Evolutionary conservation across 2,888 invertebrate genomes (phyloP).

Genomic region (Meta bourneti): DNA sequence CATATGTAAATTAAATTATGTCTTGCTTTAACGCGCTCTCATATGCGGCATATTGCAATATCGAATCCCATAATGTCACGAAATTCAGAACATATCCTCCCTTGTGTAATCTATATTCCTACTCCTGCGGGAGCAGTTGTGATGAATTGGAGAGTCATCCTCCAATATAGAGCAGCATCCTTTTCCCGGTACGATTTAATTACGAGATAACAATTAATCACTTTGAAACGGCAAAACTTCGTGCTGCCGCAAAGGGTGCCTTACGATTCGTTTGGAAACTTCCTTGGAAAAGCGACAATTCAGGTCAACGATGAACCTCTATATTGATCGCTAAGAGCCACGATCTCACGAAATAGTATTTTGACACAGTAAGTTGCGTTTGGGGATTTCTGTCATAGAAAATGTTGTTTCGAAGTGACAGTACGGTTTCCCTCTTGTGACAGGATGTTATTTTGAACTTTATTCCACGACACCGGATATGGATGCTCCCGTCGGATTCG

Average conservation of each 20-base stretch:
- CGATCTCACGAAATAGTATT: slow-evolving; percentile 23
- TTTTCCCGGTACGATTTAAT: slow-evolving; percentile 14
- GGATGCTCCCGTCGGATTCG: no score
- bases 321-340: slow-evolving; percentile 28
- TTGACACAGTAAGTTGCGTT: slow-evolving; percentile 33
- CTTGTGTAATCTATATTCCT: not conserved
- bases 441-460: slow-evolving; percentile 15
- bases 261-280: not conserved
- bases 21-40: not conserved
- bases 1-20: not conserved
- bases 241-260: not conserved
- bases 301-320: slow-evolving; percentile 12
- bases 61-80: not conserved
- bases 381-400: slow-evolving; percentile 39
- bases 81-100: not conserved
- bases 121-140: not conserved
- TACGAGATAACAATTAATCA: slow-evolving; percentile 43
- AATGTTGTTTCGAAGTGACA: slow-evolving; percentile 41
- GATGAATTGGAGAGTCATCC: not conserved
- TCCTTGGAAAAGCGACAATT: slow-evolving; percentile 1
- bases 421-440: slow-evolving; percentile 17
- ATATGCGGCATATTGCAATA: not conserved
- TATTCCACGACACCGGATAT: not conserved
- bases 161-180: not conserved
- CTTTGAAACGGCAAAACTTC: slow-evolving; percentile 16